Evolutionary conservation across 2,797 vertebrate species (phyloP), one percentile per base, ranked within the genome.

Genomic region (Liparis tanakae): DNA sequence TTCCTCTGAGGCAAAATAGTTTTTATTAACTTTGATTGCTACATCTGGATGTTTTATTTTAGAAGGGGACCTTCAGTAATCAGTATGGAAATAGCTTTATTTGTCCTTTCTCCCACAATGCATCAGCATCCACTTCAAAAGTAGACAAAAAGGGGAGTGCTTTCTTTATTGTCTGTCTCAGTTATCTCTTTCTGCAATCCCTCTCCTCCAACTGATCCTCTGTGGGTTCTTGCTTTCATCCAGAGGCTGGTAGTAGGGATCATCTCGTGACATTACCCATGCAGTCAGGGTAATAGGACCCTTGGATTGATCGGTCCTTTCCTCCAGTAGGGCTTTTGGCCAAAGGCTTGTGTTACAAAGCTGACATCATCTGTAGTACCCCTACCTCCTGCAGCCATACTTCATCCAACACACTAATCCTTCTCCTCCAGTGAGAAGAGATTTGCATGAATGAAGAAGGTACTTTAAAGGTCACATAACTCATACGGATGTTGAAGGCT

Each of bases 251-350:
- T 62, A 37, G 74, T 30, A 61, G 82, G 70, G 85, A 87, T 86
- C 87, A 88, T 88, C 78, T 84, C 74, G 67, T 75, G 79, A 65
- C 82, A 89, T 88, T 88, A 89, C 76, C 83, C 51, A 88, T 92
- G 86, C 86, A 91, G 58, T 43, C 67, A 62, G 80, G 41, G 87
- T 83, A 89, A 91, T 66, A 79, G 41, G 73, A 88, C 68, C 87
- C 86, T 59, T 59, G 57, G 61, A 82, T 85, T 85, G 82, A 85
- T 86, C 80, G 73, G 54, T 70, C 2, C 57, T 78, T 79, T 79
- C 59, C 50, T 79, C 64, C 69, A 69, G 58, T 1, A 30, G 54
- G 78, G 69, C 76, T 87, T 82, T 72, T 58, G 76, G 63, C 66
- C 79, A 72, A n/a, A 55, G 54, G 34, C 72, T 85, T 82, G 36